Evolutionary conservation across 2,113 vertebrate species (phyloP).

Genomic region (Rhinogobius similis): DNA sequence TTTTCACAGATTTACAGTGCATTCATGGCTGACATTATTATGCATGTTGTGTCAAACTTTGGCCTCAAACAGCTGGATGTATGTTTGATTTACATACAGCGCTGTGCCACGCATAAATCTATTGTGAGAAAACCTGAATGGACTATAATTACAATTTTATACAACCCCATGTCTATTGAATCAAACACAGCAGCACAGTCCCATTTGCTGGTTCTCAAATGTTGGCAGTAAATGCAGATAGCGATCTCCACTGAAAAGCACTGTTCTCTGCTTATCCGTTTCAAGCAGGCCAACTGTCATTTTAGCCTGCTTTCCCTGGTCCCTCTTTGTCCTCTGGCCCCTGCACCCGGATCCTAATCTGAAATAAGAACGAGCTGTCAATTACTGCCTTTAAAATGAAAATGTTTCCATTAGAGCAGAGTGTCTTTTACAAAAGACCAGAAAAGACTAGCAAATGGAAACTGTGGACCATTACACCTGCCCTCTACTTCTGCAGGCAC

Average conservation of each 20-base stretch:
- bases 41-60: background rate
- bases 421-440: constrained; percentile 10
- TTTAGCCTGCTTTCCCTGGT: constrained; percentile 5
- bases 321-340: constrained; percentile 2
- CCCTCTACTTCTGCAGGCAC: background rate
- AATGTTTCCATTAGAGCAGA: constrained; percentile 29
- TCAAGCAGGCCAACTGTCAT: constrained; percentile 21
- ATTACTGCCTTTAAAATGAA: constrained; percentile 37
- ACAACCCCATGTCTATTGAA: background rate
- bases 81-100: constrained; percentile 9
- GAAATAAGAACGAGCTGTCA: constrained; percentile 27
- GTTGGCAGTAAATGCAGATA: constrained; percentile 36
- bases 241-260: constrained; percentile 33
- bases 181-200: constrained; percentile 15
- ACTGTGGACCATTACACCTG: constrained; percentile 11
- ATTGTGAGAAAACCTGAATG: constrained; percentile 7
- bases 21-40: background rate
- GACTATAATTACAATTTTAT: constrained; percentile 15
- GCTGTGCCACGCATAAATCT: background rate
- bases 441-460: constrained; percentile 10
- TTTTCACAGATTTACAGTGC: background rate
- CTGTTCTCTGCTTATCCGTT: constrained; percentile 32
- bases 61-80: constrained; percentile 1
- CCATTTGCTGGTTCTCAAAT: constrained; percentile 24
- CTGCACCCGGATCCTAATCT: constrained; percentile 3